Evolutionary conservation across 2,888 invertebrate species (phyloP), one percentile per base, ranked within the genome.

Genomic region (Baronia brevicornis): DNA sequence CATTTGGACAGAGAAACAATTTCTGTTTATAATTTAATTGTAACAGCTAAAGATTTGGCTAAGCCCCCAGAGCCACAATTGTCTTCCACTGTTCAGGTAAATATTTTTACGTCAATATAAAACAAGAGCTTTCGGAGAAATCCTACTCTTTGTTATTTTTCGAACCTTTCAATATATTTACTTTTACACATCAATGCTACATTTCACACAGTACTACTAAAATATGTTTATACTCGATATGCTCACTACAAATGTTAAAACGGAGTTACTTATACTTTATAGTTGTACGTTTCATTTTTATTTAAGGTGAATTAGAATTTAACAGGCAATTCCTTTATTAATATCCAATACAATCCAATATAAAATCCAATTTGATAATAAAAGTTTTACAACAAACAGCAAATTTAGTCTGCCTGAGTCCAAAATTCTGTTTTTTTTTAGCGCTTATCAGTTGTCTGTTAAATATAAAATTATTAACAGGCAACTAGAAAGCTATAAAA

Each of bases 1-100:
- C 60, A 73, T 22, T 85, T 98, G 55, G 97, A 98, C 70, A 87
- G 97, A 41, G 97, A 98, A 78, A 88, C 88, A 20, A 87, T 90
- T 44, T 88, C 91, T 6, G 84, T 90, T 12, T 97, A 97, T 84
- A 94, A 91, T 66, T 84, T 98, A 53, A 89, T 93, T 20, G 90
- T 98, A 24, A 91, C 91, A 29, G 97, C 96, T 15, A 90, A 88
- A 31, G 97, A 97, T 74, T 90, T 90, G 66, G 95, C 96, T 5
- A 82, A 85, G 46, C 86, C 88, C 41, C 90, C 91, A 13, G 90
- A 91, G 54, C 90, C 89, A 30, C 86, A 90, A 33, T 84, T 96
- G 28, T 94, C 95, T 9, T 93, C 95, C 7, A 94, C 93, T 18
- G 94, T 94, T 4, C 95, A 96, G 90, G 95, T 92, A 58, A 39